phyloP scores from a whole-genome alignment of 2,888 invertebrate species.

The Eupithecia dodoneata region DNA sequence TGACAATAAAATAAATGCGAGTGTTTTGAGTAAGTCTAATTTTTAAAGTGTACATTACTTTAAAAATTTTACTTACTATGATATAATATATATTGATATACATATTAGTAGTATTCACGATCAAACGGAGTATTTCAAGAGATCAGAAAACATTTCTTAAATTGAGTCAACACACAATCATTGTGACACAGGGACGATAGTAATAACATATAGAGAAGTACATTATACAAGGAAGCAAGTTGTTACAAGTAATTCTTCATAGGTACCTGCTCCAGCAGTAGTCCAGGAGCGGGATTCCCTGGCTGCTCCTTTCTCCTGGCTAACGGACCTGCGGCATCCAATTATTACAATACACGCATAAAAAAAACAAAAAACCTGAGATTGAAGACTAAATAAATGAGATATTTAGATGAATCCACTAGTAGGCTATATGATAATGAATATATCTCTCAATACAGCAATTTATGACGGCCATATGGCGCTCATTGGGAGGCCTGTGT shows the following conservation, averaged over 20 bases:
- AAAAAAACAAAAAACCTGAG: constrained; percentile 27
- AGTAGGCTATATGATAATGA: neutral
- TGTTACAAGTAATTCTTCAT: constrained; percentile 54
- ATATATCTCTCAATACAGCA: neutral
- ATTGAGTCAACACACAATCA: neutral
- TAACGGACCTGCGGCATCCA: constrained; percentile 75
- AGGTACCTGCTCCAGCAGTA: constrained; percentile 66
- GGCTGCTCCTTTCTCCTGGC: constrained; percentile 74
- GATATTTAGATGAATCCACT: neutral
- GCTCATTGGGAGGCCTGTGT: too few relatives aligned
- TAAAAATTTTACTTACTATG: too few relatives aligned
- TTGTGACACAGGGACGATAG: neutral
- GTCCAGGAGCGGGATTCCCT: constrained; percentile 75
- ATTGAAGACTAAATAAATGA: constrained; percentile 14
- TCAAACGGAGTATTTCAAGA: neutral
- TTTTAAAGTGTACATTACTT: neutral
- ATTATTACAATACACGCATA: constrained; percentile 60
- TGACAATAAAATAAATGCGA: too few relatives aligned
- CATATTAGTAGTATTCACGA: neutral
- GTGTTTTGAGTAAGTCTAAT: neutral
- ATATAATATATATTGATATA: neutral
- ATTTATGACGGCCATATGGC: neutral
- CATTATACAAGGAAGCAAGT: constrained; percentile 8
- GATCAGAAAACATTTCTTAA: neutral
- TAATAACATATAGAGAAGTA: neutral